These are phyloP conservation scores for Phalacrocorax brasilianus DNA, from an alignment of 2,113 vertebrate species.

Conservation along the genomic window DNA sequence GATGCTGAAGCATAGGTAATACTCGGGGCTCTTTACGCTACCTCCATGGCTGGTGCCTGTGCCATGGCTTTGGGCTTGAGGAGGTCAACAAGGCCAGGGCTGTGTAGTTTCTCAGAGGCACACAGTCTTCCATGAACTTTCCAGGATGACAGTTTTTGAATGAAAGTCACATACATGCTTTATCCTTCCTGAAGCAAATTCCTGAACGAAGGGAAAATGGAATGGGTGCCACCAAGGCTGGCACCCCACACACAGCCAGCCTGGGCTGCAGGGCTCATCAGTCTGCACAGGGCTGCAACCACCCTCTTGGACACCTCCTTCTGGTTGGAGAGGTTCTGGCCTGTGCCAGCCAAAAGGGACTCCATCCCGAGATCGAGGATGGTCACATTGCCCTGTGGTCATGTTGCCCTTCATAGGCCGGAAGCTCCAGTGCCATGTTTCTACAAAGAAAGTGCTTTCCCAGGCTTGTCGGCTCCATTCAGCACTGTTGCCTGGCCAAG, in stretches of 20 bases:
- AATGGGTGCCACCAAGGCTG: fast-evolving
- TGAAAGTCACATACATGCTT: fast-evolving
- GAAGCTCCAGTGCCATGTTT: background rate
- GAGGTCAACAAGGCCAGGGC: background rate
- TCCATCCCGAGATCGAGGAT: background rate
- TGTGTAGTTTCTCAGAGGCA: background rate
- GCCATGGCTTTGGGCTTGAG: background rate
- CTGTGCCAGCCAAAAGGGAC: background rate
- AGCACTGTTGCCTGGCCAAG: background rate
- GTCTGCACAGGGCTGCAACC: background rate
- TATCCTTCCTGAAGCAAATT: background rate
- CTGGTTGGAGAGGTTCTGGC: background rate
- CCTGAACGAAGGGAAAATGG: background rate
- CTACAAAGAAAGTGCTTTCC: background rate
- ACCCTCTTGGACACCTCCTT: background rate
- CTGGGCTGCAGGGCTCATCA: background rate
- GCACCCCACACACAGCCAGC: fast-evolving
- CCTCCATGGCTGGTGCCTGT: fast-evolving
- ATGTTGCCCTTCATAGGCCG: background rate
- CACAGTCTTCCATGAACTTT: background rate
- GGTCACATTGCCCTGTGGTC: background rate
- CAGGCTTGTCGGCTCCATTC: background rate
- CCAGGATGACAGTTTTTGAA: background rate
- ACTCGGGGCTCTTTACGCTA: background rate
- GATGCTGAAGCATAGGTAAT: background rate